Base-by-base conservation (phyloP, 1,140 invertebrate species). In the Bombus soroeensis region DNA sequence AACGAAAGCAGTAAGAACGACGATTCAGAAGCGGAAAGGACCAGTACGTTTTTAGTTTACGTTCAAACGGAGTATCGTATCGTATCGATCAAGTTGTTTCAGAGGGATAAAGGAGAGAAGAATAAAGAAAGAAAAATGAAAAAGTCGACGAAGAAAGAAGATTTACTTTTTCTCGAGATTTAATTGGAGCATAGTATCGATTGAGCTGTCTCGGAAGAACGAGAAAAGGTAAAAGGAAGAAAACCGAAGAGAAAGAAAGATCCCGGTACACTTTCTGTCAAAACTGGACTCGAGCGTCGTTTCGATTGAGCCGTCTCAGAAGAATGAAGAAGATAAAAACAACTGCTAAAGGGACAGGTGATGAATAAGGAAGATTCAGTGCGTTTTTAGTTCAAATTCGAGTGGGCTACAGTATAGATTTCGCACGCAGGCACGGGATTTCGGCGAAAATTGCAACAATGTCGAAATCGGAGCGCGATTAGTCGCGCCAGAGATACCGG, bases 341-440 rank as follows among this genome's bases (percentile, higher is more conserved):
- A 8, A 25, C 10, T 18, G 47, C 47, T 47, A 53, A 22, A 53
- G 18, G 18, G 47, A 0, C 18, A 18, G 47, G 18, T 0, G 1
- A 10, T 0, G n/a, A 10, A 0, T 0, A 32, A n/a, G 5, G 15
- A 15, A n/a, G 28, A n/a, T 9, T 1, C 3, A 39, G 37, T 3
- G 10, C 0, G 34, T 53, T 53, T 8, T 22, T 22, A 53, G 3
- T 12, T 25, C 13, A 47, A 43, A 53, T 75, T 66, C 32, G 72
- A 39, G 57, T 66, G 32, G 22, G 43, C 77, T 78, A 0, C 53
- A 28, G 37, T 72, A 87, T 85, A 79, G 88, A 90, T 90, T 87
- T 87, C 59, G 22, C 4, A 59, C 1, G 53, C 57, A 64, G 74
- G 37, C 64, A 43, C 68, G 64, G 64, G 74, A 74, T 41, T 32